Evolutionary conservation across 2,113 vertebrate species (phyloP).

Genomic region (Labrus mixtus): DNA sequence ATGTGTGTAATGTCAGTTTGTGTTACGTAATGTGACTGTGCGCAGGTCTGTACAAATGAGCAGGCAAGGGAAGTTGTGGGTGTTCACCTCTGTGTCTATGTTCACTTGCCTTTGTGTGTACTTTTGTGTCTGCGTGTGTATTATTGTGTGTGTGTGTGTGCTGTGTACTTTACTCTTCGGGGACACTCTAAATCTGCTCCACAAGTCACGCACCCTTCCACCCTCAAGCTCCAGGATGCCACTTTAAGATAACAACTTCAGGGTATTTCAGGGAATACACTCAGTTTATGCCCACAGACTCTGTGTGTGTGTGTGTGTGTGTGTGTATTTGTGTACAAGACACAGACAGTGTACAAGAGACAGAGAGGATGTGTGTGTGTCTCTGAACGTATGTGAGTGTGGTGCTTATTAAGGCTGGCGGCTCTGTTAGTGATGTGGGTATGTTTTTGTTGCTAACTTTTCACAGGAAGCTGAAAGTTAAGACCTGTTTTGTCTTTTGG

Average conservation of each 20-base stretch:
- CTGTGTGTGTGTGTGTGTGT: background rate
- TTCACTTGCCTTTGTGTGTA: background rate
- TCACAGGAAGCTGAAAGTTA: constrained; percentile 38
- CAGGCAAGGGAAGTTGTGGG: background rate
- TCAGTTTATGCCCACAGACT: constrained; percentile 53
- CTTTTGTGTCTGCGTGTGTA: background rate
- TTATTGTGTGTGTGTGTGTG: constrained; percentile 6
- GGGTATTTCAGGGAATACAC: constrained; percentile 63
- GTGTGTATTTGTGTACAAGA: background rate
- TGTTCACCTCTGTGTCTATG: constrained; percentile 5
- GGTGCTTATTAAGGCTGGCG: constrained; percentile 34
- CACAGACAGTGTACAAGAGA: background rate
- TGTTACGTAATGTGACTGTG: constrained; percentile 1
- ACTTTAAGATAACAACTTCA: constrained; percentile 74
- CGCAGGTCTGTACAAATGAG: background rate
- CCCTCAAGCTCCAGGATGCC: constrained; percentile 68
- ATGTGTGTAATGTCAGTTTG: constrained; percentile 21
- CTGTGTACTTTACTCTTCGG: constrained; percentile 31
- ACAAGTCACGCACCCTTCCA: constrained; percentile 61
- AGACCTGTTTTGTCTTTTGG: constrained; percentile 20
- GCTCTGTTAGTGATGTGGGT: constrained; percentile 35
- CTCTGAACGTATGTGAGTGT: constrained; percentile 3
- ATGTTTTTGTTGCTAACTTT: constrained; percentile 50
- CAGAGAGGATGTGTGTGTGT: background rate
- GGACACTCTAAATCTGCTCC: constrained; percentile 63